A percentile compares a stretch with the other conserved stretches of the same genome.
phyloP scores from a whole-genome alignment of 2,797 vertebrate species.

The Phalloptychus januarius region DNA sequence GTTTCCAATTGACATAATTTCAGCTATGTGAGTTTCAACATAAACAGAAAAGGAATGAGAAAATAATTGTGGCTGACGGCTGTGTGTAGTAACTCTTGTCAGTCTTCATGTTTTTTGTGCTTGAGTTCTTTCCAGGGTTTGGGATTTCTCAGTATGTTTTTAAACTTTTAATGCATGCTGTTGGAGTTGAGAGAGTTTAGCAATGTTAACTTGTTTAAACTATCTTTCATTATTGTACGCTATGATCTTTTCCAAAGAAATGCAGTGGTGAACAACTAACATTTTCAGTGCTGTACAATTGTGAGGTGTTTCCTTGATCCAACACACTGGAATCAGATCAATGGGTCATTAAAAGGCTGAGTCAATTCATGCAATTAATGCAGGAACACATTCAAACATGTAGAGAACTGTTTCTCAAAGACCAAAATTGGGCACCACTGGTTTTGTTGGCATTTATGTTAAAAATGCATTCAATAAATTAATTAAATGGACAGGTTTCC shows the following conservation, averaged over 20 bases:
- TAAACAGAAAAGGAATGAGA: slow-evolving; percentile 75
- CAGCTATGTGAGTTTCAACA: slow-evolving; percentile 70
- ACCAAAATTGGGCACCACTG: no score
- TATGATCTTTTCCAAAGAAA: slow-evolving; percentile 31
- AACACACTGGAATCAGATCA: not conserved
- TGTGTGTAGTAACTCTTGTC: slow-evolving; percentile 68
- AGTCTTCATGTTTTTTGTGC: slow-evolving; percentile 62
- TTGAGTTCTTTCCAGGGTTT: slow-evolving; percentile 69
- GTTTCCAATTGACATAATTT: slow-evolving; percentile 73
- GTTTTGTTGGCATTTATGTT: no score
- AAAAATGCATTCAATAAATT: no score
- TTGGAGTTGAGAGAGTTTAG: slow-evolving; percentile 36
- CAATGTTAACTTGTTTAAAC: slow-evolving; percentile 29
- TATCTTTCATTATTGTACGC: slow-evolving; percentile 3
- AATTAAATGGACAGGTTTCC: no score
- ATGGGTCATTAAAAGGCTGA: not conserved
- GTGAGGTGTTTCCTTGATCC: not conserved
- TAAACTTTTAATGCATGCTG: slow-evolving; percentile 48
- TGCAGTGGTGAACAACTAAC: slow-evolving; percentile 17
- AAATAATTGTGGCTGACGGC: slow-evolving; percentile 72
- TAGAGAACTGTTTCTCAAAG: no score
- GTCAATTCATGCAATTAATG: no score
- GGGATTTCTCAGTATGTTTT: slow-evolving; percentile 68
- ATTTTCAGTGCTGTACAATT: not conserved
- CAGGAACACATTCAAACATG: no score